Evolutionary conservation across 1,140 invertebrate genomes (phyloP).

Genomic region (Polypedilum pembai): DNA sequence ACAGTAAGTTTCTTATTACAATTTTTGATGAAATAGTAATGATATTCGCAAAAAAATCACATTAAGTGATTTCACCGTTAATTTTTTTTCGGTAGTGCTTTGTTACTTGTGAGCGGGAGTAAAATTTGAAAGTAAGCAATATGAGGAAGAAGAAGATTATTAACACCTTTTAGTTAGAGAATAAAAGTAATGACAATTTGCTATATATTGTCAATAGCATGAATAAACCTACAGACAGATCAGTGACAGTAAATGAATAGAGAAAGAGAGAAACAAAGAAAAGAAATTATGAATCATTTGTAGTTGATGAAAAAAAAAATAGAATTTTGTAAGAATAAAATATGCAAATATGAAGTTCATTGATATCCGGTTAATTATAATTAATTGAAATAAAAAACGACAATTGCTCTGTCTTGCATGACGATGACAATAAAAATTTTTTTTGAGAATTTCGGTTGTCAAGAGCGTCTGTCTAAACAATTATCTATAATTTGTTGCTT

Average conservation of each 20-base stretch:
- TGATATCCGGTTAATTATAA: not conserved
- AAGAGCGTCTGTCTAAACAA: not conserved
- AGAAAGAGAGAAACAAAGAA: too few relatives aligned
- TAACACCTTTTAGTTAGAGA: not conserved
- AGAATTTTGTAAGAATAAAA: not conserved
- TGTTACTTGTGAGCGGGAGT: too few relatives aligned
- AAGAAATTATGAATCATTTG: too few relatives aligned
- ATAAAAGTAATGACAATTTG: not conserved
- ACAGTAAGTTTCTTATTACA: not conserved
- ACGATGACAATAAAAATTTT: not conserved
- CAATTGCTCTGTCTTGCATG: not conserved
- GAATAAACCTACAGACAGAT: not conserved
- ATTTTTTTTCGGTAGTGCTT: too few relatives aligned
- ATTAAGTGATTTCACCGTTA: not conserved
- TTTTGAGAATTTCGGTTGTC: not conserved
- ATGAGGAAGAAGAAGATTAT: not conserved
- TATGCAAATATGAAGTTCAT: not conserved
- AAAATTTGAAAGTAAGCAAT: not conserved
- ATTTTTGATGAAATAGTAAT: constrained; percentile 20
- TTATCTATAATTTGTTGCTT: not conserved
- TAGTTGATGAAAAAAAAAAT: too few relatives aligned
- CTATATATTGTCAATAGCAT: not conserved
- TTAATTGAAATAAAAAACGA: not conserved
- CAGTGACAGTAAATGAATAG: too few relatives aligned
- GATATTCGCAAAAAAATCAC: not conserved